phyloP scores from a whole-genome alignment of 2,797 vertebrate genomes.

The Discoglossus pictus region DNA sequence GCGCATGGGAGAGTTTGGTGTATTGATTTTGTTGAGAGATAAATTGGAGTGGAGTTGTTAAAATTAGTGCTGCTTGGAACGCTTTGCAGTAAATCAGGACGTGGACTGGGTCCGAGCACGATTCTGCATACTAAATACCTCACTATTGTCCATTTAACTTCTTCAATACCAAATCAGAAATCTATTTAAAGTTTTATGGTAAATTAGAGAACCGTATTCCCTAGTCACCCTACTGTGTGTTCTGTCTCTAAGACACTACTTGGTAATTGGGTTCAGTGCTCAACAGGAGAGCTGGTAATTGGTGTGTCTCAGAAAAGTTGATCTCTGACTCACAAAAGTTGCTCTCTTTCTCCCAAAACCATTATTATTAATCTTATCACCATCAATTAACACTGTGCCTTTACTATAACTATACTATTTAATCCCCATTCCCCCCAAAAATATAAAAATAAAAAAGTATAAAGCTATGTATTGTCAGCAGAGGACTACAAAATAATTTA shows the following conservation, averaged over 20 bases:
- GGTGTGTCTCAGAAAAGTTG: slow-evolving; percentile 28
- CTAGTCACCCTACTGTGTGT: background rate
- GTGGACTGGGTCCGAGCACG: background rate
- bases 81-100: slow-evolving; percentile 53
- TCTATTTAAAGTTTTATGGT: background rate
- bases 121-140: slow-evolving; percentile 16
- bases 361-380: slow-evolving; percentile 26
- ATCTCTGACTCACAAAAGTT: too few species aligned
- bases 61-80: slow-evolving; percentile 59
- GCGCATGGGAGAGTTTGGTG: slow-evolving; percentile 53
- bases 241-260: slow-evolving; percentile 21
- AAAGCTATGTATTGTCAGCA: too few species aligned
- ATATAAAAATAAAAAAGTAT: too few species aligned
- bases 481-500: too few species aligned
- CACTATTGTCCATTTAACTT: slow-evolving; percentile 17
- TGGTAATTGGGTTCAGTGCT: slow-evolving; percentile 34
- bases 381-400: background rate
- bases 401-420: too few species aligned
- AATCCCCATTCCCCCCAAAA: too few species aligned
- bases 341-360: slow-evolving; percentile 15
- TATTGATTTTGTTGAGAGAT: slow-evolving; percentile 58
- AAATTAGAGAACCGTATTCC: background rate
- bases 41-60: slow-evolving; percentile 59
- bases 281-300: slow-evolving; percentile 38
- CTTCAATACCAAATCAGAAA: slow-evolving; percentile 12